A percentile compares a stretch with the other conserved stretches of the same genome.
Conservation (phyloP, 2,888 invertebrate genomes). For the Pseudococcus jackbeardsleyi region DNA sequence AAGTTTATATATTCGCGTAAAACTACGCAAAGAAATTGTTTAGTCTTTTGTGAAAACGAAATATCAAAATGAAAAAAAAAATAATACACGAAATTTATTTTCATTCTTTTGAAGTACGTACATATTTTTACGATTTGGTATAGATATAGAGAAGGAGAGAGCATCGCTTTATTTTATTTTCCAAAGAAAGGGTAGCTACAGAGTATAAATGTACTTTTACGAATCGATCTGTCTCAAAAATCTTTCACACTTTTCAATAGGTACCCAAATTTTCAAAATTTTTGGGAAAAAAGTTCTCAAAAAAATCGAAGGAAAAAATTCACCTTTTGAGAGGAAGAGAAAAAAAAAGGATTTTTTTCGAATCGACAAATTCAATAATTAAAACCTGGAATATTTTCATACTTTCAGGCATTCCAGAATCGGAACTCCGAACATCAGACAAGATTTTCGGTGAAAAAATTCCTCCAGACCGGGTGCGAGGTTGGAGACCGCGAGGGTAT, state of each 20-base stretch:
- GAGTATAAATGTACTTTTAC: not conserved
- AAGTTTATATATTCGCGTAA: conserved; percentile 37
- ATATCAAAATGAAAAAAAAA: conserved; percentile 51
- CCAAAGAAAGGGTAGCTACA: conserved; percentile 1
- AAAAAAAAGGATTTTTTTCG: not conserved
- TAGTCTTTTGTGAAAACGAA: conserved; percentile 36
- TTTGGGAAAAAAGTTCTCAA: too few relatives aligned
- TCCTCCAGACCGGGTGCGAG: not conserved
- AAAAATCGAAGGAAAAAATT: too few relatives aligned
- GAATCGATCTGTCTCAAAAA: not conserved
- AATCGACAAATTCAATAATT: not conserved
- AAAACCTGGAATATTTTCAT: not conserved
- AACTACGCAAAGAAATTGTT: conserved; percentile 51
- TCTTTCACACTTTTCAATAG: not conserved
- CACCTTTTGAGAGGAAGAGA: too few relatives aligned
- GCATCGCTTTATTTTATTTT: not conserved
- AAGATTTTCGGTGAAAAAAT: conserved; percentile 43
- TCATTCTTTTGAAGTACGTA: conserved; percentile 30
- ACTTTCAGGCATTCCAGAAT: not conserved
- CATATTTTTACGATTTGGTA: conserved; percentile 29
- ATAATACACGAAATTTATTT: conserved; percentile 43
- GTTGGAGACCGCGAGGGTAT: not conserved
- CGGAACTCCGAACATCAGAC: not conserved
- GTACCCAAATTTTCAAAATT: not conserved
- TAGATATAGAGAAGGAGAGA: not conserved